A percentile compares a stretch with the other conserved stretches of the same genome.
Evolutionary conservation across 2,888 invertebrate genomes (phyloP).

Genomic region (Xestoiulus laeticollis): DNA sequence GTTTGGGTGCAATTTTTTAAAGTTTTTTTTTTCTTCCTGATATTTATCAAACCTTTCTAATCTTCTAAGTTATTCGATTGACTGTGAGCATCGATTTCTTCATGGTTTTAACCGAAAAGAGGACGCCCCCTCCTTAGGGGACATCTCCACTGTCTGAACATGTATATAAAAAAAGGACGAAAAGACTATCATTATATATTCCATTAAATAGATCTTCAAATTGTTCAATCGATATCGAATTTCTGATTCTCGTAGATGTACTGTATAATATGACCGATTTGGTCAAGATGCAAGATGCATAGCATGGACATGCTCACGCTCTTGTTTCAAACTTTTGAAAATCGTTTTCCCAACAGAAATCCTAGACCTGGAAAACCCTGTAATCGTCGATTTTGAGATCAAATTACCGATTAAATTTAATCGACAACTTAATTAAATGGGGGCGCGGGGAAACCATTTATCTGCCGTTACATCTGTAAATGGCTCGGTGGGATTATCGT

Average conservation of each 20-base stretch:
- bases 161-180: not conserved
- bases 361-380: not conserved
- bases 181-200: not conserved
- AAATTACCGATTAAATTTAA: not conserved
- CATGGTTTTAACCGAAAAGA: not conserved
- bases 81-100: not conserved
- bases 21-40: not conserved
- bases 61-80: not conserved
- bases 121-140: not conserved
- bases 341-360: not conserved
- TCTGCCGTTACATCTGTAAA: too few relatives aligned
- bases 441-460: not conserved
- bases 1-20: not conserved
- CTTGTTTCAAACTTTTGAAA: not conserved
- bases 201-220: conserved; percentile 33
- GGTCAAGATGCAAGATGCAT: not conserved
- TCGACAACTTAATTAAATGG: not conserved
- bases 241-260: not conserved
- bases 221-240: conserved; percentile 2
- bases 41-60: conserved; percentile 27
- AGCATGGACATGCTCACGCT: not conserved
- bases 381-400: not conserved
- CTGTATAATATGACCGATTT: not conserved
- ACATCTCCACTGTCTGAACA: not conserved
- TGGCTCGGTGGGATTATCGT: too few relatives aligned